Percentiles rank a stretch among this genome's conserved stretches.
Evolutionary conservation across 1,140 invertebrate genomes (phyloP).

Genomic region (Polypedilum pembai): DNA sequence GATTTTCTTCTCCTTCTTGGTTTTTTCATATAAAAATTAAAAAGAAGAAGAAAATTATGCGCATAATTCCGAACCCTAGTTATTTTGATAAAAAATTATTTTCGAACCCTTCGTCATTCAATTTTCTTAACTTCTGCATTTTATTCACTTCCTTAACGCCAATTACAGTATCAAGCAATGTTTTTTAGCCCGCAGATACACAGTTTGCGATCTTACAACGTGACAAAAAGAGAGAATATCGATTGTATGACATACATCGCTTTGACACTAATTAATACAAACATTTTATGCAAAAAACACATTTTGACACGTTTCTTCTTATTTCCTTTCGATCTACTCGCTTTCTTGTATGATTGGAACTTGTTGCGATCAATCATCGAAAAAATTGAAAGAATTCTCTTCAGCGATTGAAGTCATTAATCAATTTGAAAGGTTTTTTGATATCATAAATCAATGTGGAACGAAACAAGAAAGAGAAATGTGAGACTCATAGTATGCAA

Average conservation of each 20-base stretch:
- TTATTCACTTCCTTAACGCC: neutral
- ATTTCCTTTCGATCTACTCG: neutral
- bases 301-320: neutral
- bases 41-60: too few relatives aligned
- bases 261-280: slow-evolving; percentile 8
- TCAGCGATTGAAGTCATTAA: neutral
- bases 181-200: neutral
- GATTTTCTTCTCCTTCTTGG: too few relatives aligned
- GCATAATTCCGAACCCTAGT: too few relatives aligned
- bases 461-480: too few relatives aligned
- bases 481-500: too few relatives aligned
- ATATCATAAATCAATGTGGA: too few relatives aligned
- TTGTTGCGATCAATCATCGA: neutral
- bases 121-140: neutral
- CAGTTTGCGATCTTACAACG: neutral
- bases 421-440: neutral
- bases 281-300: neutral
- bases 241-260: neutral
- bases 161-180: slow-evolving; percentile 7
- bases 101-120: neutral
- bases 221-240: slow-evolving; percentile 4
- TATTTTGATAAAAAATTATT: too few relatives aligned
- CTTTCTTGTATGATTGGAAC: neutral
- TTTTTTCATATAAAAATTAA: too few relatives aligned
- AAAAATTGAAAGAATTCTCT: neutral